Evolutionary conservation across 2,797 vertebrate species (phyloP), one percentile per base, ranked within the genome.

Genomic region (Pangasius larnaudii): DNA sequence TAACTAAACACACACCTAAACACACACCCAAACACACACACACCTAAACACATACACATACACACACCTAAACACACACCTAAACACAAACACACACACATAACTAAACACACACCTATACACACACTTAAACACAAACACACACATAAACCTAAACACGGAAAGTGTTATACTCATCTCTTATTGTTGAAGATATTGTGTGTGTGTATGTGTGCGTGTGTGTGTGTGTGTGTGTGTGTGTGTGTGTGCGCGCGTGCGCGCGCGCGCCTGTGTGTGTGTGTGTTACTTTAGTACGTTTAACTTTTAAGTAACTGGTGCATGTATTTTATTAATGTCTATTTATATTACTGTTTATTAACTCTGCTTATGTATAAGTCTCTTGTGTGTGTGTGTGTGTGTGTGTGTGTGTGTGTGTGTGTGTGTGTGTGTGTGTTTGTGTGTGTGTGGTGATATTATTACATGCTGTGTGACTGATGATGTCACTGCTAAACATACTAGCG

Each of bases 191-290:
- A 65, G 27, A 53, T 63, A 69, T 67, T 84, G 77, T 72, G 81
- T 56, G 75, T 27, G 79, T 79, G 77, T 72, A 61, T 56, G 75
- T 13, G 79, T 79, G 80, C 72, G 87, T 79, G 77, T 72, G 81
- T 56, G 75, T 27, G 39, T 42, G 42, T 0, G 42, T 42, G 42
- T 42, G 0, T 42, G 42, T 7, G 42, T 22, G 22, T 27, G 59
- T 61, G 22, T 27, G 5, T 58, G 19, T 61, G 59, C 24, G 58
- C 24, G 58, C 18, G 65, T 67, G 30, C 1, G n/a, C 22, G 67
- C 19, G 67, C 33, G 33, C 36, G 33, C 33, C 16, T 71, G 67
- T 9, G 67, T 71, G 61, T n/a, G 61, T 63, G 24, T 63, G 61
- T 63, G 61, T 63, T 27, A 9, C 10, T 61, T 24, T 61, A 27